Evolutionary conservation across 2,888 invertebrate genomes (phyloP), one percentile per base, ranked within the genome.

Genomic region (Ophion obscuratus): DNA sequence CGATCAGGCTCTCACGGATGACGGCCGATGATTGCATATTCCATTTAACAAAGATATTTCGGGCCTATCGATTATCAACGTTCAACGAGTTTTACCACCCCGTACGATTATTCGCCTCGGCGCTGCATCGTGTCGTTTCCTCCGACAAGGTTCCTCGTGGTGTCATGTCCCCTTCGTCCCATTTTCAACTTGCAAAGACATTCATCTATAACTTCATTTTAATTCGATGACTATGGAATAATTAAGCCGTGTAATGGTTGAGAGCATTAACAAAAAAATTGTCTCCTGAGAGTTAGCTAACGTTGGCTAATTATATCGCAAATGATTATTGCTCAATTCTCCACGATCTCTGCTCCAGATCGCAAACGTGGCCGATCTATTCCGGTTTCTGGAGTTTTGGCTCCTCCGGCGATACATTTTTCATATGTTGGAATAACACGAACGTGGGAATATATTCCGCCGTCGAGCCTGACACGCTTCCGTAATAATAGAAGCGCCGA

Each of bases 71-170:
- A 57, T 36, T 31, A 64, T 75, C 75, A 79, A 76, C 70, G 27
- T 59, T 36, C 84, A 74, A 80, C 66, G 74, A 86, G 87, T 77
- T 87, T 87, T 86, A 88, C 86, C 86, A 84, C 40, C 85, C 81
- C 71, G 81, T 80, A 86, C 87, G 78, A 77, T 85, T 87, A 89
- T 57, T 68, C 77, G 61, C 77, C 53, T 53, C 17, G 17, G 1
- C 17, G 17, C 14, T 53, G 11, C 14, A 53, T 53, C 53, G 17
- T 53, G 53, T 53, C 53, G 53, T 53, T 17, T 53, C 14, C 53
- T 14, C 53, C 7, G 40, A 40, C 40, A 31, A 31, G 2, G 31
- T 47, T 14, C 47, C 3, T 47, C 47, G 47, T 10, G 10, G 14
- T 14, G 47, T 47, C 10, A 10, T 47, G 11, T 47, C 47, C 47